Evolutionary conservation across 2,888 invertebrate genomes (phyloP).

Genomic region (Hesperia comma): DNA sequence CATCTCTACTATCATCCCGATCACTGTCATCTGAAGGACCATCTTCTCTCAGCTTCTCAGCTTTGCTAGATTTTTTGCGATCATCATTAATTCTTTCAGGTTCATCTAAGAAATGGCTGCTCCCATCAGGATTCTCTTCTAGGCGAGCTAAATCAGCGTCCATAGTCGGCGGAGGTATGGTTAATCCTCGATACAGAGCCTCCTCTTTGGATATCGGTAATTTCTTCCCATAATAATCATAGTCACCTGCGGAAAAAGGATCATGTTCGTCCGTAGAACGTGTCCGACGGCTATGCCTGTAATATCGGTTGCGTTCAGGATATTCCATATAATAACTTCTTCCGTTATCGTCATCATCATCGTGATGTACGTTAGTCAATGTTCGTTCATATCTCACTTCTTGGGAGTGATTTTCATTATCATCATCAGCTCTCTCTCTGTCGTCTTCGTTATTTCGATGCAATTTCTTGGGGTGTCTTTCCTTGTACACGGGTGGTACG

Average conservation of each 20-base stretch:
- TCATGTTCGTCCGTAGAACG: slow-evolving; percentile 54
- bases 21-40: slow-evolving; percentile 46
- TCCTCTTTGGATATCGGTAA: slow-evolving; percentile 70
- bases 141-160: slow-evolving; percentile 65
- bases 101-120: slow-evolving; percentile 63
- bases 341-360: slow-evolving; percentile 51
- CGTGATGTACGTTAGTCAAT: slow-evolving; percentile 31
- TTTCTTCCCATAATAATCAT: slow-evolving; percentile 71
- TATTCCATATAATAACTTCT: slow-evolving; percentile 28
- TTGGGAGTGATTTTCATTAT: slow-evolving; percentile 46
- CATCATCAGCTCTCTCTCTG: slow-evolving; percentile 36
- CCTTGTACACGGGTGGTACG: slow-evolving; percentile 77
- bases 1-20: slow-evolving; percentile 44
- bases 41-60: slow-evolving; percentile 43
- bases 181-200: slow-evolving; percentile 58
- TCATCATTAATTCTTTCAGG: slow-evolving; percentile 66
- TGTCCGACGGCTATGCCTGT: slow-evolving; percentile 60
- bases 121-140: slow-evolving; percentile 51
- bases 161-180: slow-evolving; percentile 66
- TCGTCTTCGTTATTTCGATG: slow-evolving; percentile 56
- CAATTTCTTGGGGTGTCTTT: slow-evolving; percentile 73
- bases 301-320: slow-evolving; percentile 51
- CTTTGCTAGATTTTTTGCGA: slow-evolving; percentile 51
- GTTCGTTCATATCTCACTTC: slow-evolving; percentile 29
- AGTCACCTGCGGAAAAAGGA: slow-evolving; percentile 60